phyloP scores from a whole-genome alignment of 2,797 vertebrate genomes.

The Sardinella longiceps region DNA sequence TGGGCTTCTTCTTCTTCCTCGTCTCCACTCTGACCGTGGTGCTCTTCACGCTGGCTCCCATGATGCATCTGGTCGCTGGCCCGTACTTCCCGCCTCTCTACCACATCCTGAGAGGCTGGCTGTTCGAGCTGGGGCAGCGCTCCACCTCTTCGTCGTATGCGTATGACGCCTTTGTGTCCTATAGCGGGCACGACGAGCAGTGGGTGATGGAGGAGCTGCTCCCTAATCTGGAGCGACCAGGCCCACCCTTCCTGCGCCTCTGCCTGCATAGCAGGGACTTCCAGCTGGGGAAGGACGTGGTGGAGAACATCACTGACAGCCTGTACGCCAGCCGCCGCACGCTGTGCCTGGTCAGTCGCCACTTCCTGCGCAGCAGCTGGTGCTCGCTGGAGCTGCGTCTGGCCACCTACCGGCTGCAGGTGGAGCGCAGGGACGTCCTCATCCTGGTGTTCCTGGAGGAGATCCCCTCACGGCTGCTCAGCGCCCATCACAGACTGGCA shows the following conservation, averaged over 20 bases:
- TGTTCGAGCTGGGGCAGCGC: slow-evolving; percentile 39
- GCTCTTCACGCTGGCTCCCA: background rate
- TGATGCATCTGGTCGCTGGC: background rate
- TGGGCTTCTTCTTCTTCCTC: slow-evolving; percentile 21
- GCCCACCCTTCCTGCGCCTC: slow-evolving; percentile 50
- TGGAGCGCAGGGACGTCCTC: slow-evolving; percentile 66
- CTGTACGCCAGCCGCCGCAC: slow-evolving; percentile 53
- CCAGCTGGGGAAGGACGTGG: slow-evolving; percentile 51
- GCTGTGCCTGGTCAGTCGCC: slow-evolving; percentile 53
- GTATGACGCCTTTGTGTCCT: slow-evolving; percentile 73
- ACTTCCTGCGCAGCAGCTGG: slow-evolving; percentile 52
- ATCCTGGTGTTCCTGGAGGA: slow-evolving; percentile 68
- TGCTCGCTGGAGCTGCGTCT: slow-evolving; percentile 55
- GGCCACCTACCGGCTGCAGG: slow-evolving; percentile 38
- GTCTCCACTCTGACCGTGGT: background rate
- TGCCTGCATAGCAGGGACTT: slow-evolving; percentile 63
- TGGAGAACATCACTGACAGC: slow-evolving; percentile 57
- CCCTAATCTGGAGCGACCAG: slow-evolving; percentile 52
- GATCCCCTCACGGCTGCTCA: slow-evolving; percentile 60
- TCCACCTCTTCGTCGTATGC: slow-evolving; percentile 41
- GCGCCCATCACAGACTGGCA: slow-evolving; percentile 64
- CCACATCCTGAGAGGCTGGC: slow-evolving; percentile 27
- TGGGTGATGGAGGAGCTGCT: slow-evolving; percentile 68
- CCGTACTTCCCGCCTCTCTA: slow-evolving; percentile 3
- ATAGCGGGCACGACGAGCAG: slow-evolving; percentile 62